A percentile compares a stretch with the other conserved stretches of the same genome.
phyloP scores from a whole-genome alignment of 2,797 vertebrate genomes.

The Clarias fuscus region DNA sequence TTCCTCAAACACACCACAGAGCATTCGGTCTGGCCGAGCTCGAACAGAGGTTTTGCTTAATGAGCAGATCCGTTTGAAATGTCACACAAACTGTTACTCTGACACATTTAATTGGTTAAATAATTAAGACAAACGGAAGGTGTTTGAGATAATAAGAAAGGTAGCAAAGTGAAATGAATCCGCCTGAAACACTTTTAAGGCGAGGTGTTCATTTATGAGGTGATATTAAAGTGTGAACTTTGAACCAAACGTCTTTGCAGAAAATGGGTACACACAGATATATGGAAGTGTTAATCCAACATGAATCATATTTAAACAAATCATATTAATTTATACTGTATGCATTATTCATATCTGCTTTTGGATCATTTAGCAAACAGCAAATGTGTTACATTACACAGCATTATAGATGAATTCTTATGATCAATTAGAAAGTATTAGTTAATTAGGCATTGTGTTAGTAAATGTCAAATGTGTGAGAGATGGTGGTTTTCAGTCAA shows the following conservation, averaged over 20 bases:
- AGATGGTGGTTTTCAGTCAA: background rate
- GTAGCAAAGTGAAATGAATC: constrained; percentile 34
- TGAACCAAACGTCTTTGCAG: background rate
- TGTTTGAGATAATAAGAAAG: constrained; percentile 46
- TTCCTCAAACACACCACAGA: constrained; percentile 27
- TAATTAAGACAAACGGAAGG: constrained; percentile 49
- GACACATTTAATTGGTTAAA: constrained; percentile 51
- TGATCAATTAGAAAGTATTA: constrained; percentile 33
- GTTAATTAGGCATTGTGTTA: background rate
- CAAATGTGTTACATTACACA: constrained; percentile 32
- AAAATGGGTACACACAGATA: background rate
- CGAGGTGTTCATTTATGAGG: constrained; percentile 51
- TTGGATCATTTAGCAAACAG: constrained; percentile 11
- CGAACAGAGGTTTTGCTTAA: constrained; percentile 25
- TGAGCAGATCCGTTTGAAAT: constrained; percentile 45
- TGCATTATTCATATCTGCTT: background rate
- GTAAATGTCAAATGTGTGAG: background rate
- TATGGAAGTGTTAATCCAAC: background rate
- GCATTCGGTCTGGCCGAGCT: constrained; percentile 37
- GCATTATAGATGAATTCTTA: constrained; percentile 28
- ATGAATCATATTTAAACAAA: background rate
- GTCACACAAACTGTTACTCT: constrained; percentile 42
- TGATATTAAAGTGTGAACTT: constrained; percentile 52
- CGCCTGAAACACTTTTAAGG: constrained; percentile 48
- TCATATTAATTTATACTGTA: background rate